These are phyloP conservation scores for Apostichopus japonicus DNA, from an alignment of 35 echinoderm and acorn worm species.

Conservation along the genomic window DNA sequence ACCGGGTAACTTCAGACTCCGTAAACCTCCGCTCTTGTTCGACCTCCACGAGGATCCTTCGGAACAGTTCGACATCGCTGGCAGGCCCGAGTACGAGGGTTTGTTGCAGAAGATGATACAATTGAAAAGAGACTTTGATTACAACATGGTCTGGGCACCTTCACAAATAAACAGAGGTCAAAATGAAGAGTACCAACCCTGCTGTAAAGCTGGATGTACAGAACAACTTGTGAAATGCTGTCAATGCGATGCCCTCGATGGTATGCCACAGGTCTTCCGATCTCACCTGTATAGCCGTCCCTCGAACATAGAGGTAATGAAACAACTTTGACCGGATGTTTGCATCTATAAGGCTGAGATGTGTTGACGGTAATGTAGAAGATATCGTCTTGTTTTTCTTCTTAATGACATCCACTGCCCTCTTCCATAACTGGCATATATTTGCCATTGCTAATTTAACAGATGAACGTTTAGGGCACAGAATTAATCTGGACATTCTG, in stretches of 20 bases:
- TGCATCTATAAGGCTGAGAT: no score
- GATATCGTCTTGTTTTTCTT: no score
- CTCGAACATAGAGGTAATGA: not conserved
- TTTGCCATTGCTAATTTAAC: no score
- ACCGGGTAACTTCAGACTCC: slow-evolving; percentile 21
- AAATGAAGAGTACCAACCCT: slow-evolving; percentile 69
- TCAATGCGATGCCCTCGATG: slow-evolving; percentile 57
- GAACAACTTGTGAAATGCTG: slow-evolving; percentile 78
- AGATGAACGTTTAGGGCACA: no score
- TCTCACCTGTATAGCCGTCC: not conserved
- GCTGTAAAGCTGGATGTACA: slow-evolving; percentile 78
- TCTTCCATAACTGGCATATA: no score
- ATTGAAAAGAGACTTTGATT: slow-evolving; percentile 68
- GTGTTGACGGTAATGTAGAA: no score
- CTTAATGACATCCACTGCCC: no score
- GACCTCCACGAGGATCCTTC: slow-evolving; percentile 86
- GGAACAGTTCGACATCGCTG: slow-evolving; percentile 74
- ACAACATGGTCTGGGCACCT: slow-evolving; percentile 68
- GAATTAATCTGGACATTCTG: no score
- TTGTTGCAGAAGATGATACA: slow-evolving; percentile 55
- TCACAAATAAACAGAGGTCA: slow-evolving; percentile 56
- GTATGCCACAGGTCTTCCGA: not conserved
- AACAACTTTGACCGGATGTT: not conserved
- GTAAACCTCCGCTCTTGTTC: slow-evolving; percentile 78
- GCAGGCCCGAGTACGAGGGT: slow-evolving; percentile 21